phyloP scores from a whole-genome alignment of 2,888 invertebrate genomes.

The Heliconius aoede region DNA sequence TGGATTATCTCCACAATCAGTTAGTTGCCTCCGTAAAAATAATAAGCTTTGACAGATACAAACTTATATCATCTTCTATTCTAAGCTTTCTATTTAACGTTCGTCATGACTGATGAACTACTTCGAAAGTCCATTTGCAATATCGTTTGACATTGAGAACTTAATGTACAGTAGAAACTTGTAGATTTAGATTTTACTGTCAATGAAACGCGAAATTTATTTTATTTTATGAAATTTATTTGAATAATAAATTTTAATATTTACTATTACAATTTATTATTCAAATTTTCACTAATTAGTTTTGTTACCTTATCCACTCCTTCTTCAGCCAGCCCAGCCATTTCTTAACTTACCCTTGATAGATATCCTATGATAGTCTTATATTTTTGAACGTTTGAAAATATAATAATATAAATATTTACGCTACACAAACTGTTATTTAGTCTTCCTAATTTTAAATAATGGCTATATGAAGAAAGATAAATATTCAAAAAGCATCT shows the following conservation, averaged over 20 bases:
- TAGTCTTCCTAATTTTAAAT: neutral
- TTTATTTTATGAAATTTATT: neutral
- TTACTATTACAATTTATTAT: neutral
- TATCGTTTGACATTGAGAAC: constrained; percentile 2
- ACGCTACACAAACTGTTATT: neutral
- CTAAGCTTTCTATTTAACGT: constrained; percentile 10
- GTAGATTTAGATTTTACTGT: neutral
- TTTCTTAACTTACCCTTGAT: no score
- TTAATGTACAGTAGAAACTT: neutral
- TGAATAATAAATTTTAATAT: no score
- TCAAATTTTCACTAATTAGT: neutral
- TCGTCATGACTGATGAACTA: neutral
- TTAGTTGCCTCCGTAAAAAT: neutral
- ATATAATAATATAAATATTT: no score
- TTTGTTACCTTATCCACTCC: no score
- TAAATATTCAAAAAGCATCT: neutral
- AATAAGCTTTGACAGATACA: neutral
- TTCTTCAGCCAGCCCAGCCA: no score
- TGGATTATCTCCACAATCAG: neutral
- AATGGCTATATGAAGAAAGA: neutral
- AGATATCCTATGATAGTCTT: no score
- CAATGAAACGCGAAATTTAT: neutral
- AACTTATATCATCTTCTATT: no score
- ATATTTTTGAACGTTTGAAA: no score
- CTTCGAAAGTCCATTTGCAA: neutral